A percentile compares a stretch with the other conserved stretches of the same genome.
Conservation (phyloP, 2,888 invertebrate species). For the Rotaria socialis region DNA sequence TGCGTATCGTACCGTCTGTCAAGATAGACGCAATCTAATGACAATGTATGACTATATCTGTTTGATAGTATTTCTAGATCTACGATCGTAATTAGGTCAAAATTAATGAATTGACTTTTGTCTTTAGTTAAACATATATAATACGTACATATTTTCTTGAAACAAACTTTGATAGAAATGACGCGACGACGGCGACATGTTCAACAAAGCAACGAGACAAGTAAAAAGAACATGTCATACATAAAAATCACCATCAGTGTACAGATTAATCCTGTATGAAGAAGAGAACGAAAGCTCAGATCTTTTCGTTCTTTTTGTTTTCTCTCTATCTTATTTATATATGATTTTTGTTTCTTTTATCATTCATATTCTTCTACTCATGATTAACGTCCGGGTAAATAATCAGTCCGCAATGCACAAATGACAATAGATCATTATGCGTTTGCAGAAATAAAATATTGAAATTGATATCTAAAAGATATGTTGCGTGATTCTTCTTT, state of each 20-base stretch:
- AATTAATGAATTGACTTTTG: conserved; percentile 15
- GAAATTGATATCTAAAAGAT: not conserved
- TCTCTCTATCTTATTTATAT: not conserved
- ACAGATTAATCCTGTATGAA: not conserved
- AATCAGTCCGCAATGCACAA: not conserved
- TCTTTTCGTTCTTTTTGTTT: not conserved
- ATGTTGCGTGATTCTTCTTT: too few relatives aligned
- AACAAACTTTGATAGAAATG: not conserved
- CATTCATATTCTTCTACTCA: not conserved
- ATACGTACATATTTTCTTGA: not conserved
- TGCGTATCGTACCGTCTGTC: not conserved
- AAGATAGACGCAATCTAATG: not conserved
- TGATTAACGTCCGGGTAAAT: not conserved
- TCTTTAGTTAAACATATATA: not conserved
- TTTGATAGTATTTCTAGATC: conserved; percentile 12
- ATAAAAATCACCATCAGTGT: not conserved
- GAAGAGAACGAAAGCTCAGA: not conserved
- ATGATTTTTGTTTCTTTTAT: not conserved
- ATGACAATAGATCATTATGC: not conserved
- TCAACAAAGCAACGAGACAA: not conserved
- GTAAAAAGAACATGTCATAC: conserved; percentile 1
- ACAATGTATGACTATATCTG: not conserved
- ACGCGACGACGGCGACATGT: conserved; percentile 6
- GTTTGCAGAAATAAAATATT: not conserved
- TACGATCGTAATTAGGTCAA: not conserved